phyloP scores from a whole-genome alignment of 1,140 invertebrate genomes.

The Venustaconcha ellipsiformis region DNA sequence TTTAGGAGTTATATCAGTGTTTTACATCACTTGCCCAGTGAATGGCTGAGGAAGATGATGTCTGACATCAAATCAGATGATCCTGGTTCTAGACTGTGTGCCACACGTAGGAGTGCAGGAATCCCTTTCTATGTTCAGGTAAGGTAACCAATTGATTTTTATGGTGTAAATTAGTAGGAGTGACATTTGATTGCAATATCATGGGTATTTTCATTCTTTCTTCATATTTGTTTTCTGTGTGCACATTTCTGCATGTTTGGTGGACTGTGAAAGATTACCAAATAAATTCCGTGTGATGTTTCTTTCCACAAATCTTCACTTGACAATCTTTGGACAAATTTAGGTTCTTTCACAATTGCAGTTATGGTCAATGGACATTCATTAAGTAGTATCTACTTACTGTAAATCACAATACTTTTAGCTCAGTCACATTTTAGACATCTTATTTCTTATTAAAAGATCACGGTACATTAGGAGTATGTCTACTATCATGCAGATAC shows the following conservation, averaged over 20 bases:
- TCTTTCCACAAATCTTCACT: no score
- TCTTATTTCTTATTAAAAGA: no score
- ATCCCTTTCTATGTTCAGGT: conserved; percentile 92
- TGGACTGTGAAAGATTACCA: background rate
- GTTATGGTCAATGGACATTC: no score
- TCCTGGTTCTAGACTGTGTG: conserved; percentile 75
- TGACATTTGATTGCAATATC: background rate
- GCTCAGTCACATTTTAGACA: no score
- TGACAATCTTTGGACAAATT: no score
- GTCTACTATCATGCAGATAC: no score
- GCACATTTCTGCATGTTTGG: background rate
- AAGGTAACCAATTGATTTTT: conserved; percentile 5
- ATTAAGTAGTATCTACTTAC: no score
- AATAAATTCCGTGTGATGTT: no score
- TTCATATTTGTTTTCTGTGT: background rate
- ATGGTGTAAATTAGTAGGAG: background rate
- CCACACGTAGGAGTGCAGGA: conserved; percentile 90
- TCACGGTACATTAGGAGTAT: no score
- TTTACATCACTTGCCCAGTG: conserved; percentile 76
- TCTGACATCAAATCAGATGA: conserved; percentile 72
- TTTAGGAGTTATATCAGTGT: conserved; percentile 60
- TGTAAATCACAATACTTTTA: no score
- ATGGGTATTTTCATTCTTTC: background rate
- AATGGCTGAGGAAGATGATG: conserved; percentile 81
- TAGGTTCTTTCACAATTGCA: no score